Base-by-base conservation (phyloP, 1,140 invertebrate genomes). In the Scaptodrosophila lebanonensis region DNA sequence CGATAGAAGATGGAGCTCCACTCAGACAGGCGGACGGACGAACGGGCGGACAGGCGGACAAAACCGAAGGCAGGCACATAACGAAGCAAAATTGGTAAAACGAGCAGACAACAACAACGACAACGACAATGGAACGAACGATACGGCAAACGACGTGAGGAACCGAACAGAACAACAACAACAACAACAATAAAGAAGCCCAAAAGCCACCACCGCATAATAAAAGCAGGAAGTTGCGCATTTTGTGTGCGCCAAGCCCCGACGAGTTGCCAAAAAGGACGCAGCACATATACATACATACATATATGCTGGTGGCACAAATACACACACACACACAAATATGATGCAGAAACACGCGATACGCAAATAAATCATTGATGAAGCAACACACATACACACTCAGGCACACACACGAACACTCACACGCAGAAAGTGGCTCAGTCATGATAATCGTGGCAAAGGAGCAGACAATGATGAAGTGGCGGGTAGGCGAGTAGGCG, bases 321-420 rank as follows among this genome's bases (percentile, higher is more conserved):
- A 25, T 8, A 60, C 22, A 8, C 8, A 25, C 33, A 42, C 43
- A 17, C 36, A 38, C 43, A 52, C 39, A 16, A 38, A 38, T 38
- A 49, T 47, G 65, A 48, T 43, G 62, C 50, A 30, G 54, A 40
- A 64, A 68, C 73, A 79, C 73, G 73, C 73, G 73, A 79, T 66
- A 79, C 56, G 48, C 73, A 63, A 79, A 79, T 79, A 79, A 79
- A 79, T 79, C 73, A 79, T 79, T 79, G 73, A 79, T 79, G 73
- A 67, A 54, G 64, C 61, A 18, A 38, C 25, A 12, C 42, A 53
- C 20, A 7, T 8, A 6, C 15, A 15, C 4, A 30, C 30, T 18
- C 36, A 39, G 4, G 16, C 11, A 36, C 22, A 30, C 22, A 36
- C 22, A 33, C 20, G 36, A 9, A 13, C 12, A 40, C n/a, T 9